A percentile compares a stretch with the other conserved stretches of the same genome.
Evolutionary conservation across 2,797 vertebrate species (phyloP).

Genomic region (Cossypha polioptera): DNA sequence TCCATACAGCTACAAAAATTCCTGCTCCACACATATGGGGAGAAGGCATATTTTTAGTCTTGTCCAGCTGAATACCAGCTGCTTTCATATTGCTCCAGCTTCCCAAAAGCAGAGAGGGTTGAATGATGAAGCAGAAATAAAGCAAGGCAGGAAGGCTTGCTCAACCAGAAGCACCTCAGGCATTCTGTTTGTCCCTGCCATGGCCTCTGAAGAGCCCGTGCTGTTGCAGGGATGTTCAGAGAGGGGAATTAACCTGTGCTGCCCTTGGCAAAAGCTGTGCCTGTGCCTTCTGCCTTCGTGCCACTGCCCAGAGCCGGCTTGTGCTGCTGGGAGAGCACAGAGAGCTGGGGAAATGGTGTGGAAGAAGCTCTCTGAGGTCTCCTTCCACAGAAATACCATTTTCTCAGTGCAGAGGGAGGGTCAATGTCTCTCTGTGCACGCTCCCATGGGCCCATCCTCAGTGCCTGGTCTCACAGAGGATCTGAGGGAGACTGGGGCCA

Average conservation of each 20-base stretch:
- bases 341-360: background rate
- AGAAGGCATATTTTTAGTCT: background rate
- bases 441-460: background rate
- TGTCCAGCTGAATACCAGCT: slow-evolving; percentile 16
- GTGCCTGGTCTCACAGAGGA: background rate
- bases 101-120: background rate
- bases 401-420: background rate
- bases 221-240: background rate
- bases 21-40: background rate
- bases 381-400: background rate
- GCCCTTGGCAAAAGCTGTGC: background rate
- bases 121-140: slow-evolving; percentile 12
- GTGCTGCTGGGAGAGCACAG: background rate
- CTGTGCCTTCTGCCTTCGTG: background rate
- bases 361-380: background rate
- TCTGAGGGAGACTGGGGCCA: accelerated
- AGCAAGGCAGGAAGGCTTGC: background rate
- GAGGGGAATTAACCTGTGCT: background rate
- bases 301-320: background rate
- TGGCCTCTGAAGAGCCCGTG: background rate
- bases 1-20: background rate
- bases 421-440: accelerated
- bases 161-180: background rate
- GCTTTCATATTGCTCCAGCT: background rate
- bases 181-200: background rate